phyloP scores from a whole-genome alignment of 2,888 invertebrate species.

The Cataglyphis livida region DNA sequence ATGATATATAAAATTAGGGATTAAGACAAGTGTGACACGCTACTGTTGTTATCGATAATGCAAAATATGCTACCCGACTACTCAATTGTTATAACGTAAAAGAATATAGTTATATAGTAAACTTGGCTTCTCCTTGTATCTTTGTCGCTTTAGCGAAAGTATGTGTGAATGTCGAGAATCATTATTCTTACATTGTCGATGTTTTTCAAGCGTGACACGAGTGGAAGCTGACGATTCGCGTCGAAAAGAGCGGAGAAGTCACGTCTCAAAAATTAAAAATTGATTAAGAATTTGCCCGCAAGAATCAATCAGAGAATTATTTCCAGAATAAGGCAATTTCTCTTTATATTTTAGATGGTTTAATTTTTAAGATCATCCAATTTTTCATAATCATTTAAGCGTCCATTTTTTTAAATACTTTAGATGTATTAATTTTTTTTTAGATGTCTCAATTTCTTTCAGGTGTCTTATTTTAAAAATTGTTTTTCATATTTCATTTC shows the following conservation, averaged over 20 bases:
- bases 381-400: neutral
- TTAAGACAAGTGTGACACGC: constrained; percentile 69
- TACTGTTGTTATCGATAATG: constrained; percentile 69
- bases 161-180: constrained; percentile 50
- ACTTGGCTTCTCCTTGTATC: constrained; percentile 68
- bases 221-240: constrained; percentile 46
- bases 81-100: constrained; percentile 77
- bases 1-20: constrained; percentile 76
- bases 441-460: neutral
- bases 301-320: neutral
- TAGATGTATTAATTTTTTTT: neutral
- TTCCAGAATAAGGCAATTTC: neutral
- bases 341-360: neutral
- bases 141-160: constrained; percentile 54
- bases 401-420: neutral
- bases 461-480: neutral
- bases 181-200: constrained; percentile 59
- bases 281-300: neutral
- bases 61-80: constrained; percentile 74
- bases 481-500: neutral
- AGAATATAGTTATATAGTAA: constrained; percentile 80
- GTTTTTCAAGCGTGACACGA: constrained; percentile 55
- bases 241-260: constrained; percentile 1
- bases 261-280: constrained; percentile 2
- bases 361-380: neutral